These are phyloP conservation scores for Criorhina ranunculi DNA, from an alignment of 2,888 invertebrate species.

Conservation along the genomic window DNA sequence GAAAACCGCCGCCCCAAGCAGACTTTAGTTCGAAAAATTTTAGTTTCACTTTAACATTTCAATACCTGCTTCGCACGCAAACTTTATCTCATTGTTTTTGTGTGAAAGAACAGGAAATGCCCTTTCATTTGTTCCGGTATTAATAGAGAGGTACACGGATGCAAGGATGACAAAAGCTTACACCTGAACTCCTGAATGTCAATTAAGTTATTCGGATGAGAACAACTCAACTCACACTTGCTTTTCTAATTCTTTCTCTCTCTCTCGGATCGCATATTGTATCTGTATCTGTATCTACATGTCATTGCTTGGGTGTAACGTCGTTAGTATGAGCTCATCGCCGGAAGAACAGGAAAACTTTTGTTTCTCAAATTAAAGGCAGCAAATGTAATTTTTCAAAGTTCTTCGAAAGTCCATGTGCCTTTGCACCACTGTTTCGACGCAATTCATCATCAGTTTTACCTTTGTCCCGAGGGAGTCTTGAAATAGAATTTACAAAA, in stretches of 20 bases:
- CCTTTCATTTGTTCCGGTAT: slow-evolving; percentile 15
- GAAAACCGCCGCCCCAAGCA: slow-evolving; percentile 41
- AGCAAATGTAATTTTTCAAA: neutral
- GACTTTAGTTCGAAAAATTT: slow-evolving; percentile 6
- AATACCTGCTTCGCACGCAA: neutral
- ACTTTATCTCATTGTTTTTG: slow-evolving; percentile 1
- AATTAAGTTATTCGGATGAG: slow-evolving; percentile 47
- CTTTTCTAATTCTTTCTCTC: neutral
- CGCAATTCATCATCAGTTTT: neutral
- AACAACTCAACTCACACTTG: neutral
- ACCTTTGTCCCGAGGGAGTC: neutral
- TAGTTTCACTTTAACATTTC: slow-evolving; percentile 38
- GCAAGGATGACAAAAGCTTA: slow-evolving; percentile 24
- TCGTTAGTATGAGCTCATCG: slow-evolving; percentile 17
- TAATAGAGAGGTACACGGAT: neutral
- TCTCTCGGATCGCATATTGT: neutral
- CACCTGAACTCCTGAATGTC: slow-evolving; percentile 21
- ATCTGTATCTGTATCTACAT: neutral
- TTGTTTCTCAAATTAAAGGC: slow-evolving; percentile 10
- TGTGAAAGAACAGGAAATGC: slow-evolving; percentile 3
- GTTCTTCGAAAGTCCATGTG: neutral
- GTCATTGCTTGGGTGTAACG: slow-evolving; percentile 10
- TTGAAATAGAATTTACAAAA: neutral
- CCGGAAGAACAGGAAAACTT: slow-evolving; percentile 38
- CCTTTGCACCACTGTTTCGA: neutral